Evolutionary conservation across 2,888 invertebrate genomes (phyloP).

Genomic region (Mythimna albipuncta): DNA sequence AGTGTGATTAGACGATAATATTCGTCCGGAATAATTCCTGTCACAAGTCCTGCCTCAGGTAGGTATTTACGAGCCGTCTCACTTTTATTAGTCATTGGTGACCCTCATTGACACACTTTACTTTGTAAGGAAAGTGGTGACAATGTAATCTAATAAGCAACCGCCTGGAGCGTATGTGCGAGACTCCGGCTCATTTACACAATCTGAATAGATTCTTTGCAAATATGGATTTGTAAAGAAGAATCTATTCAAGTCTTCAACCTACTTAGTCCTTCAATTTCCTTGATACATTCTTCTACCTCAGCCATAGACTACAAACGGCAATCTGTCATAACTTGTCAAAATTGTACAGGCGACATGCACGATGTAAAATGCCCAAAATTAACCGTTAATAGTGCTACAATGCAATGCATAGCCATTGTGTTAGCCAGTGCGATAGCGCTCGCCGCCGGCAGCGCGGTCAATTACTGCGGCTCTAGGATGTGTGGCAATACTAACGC

Average conservation of each 20-base stretch:
- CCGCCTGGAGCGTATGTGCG: no score
- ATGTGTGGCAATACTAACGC: constrained; percentile 79
- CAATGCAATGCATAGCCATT: constrained; percentile 69
- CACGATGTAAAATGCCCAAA: constrained; percentile 65
- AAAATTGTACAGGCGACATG: constrained; percentile 56
- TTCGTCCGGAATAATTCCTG: no score
- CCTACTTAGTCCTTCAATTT: background rate
- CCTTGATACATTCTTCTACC: constrained; percentile 22
- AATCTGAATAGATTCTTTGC: no score
- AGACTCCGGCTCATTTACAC: no score
- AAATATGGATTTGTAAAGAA: background rate
- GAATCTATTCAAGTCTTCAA: background rate
- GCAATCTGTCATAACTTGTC: constrained; percentile 37
- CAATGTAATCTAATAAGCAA: background rate
- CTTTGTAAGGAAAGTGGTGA: background rate
- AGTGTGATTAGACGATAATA: no score
- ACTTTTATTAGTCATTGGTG: background rate
- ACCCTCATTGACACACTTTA: background rate
- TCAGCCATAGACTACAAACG: constrained; percentile 13
- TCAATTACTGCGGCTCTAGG: constrained; percentile 82
- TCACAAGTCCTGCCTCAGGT: no score
- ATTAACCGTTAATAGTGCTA: constrained; percentile 67
- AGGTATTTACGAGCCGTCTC: no score
- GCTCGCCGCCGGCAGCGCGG: constrained; percentile 40
- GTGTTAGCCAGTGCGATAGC: constrained; percentile 52